Base-by-base conservation (phyloP, 2,797 vertebrate species). In the Okamejei kenojei region DNA sequence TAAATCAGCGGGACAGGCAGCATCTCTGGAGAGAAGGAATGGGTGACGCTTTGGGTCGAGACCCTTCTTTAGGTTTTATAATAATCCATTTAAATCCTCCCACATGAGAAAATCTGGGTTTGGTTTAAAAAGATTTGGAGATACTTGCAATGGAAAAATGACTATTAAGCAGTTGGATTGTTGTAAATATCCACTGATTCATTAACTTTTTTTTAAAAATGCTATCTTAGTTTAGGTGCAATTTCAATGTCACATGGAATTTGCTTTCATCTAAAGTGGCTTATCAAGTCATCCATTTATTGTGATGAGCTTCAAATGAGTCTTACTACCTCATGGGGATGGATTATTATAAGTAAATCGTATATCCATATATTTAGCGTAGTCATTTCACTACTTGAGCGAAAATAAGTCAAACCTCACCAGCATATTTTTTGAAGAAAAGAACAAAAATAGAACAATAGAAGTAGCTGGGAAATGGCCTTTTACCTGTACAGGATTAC, bases 401-500 rank as follows among this genome's bases (percentile, higher is more conserved):
- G n/a, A 26, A 68, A 6, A 88, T 88, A 65, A 17, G 35, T 21
- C 9, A 88, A 88, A 88, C 63, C 17, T 15, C 93, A 45, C 61
- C 38, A 91, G 65, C 38, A 90, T 58, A 0, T 93, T 63, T 45
- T 35, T 38, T 88, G 7, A 10, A n/a, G 26, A 77, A 77, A 63
- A 77, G 71, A 38, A 63, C 9, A 91, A 65, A 93, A 93, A 63
- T n/a, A 73, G 17, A 17, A 15, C 23, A 93, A 5, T 65, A 54
- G 76, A 1, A 11, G 82, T 15, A 17, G 68, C 79, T 54, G 45
- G 86, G 93, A 73, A n/a, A 10, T 26, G 15, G 7, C 38, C 17
- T 8, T 92, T 96, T 96, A 99, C 99, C 99, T 98, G 97, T 99
- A 99, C 93, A 99, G 94, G 95, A 99, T 99, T 94, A 99, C 99